phyloP scores from a whole-genome alignment of 2,888 invertebrate genomes.

The Fragum whitleyi region DNA sequence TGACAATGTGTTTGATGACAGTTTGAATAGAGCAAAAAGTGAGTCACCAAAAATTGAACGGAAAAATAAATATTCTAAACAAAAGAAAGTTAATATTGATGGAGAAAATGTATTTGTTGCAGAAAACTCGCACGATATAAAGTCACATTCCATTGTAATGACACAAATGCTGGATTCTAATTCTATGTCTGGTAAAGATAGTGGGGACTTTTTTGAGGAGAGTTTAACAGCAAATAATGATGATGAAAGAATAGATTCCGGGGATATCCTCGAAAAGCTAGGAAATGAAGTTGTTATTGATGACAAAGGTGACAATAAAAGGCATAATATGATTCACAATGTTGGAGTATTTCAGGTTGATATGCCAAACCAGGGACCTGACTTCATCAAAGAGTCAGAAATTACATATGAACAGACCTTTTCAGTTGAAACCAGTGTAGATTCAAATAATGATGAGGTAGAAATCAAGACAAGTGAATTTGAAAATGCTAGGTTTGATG shows the following conservation, averaged over 20 bases:
- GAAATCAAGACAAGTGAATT: neutral
- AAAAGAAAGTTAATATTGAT: slow-evolving; percentile 22
- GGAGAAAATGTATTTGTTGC: slow-evolving; percentile 27
- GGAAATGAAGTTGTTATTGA: slow-evolving; percentile 4
- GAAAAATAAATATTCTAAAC: neutral
- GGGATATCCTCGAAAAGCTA: slow-evolving; percentile 50
- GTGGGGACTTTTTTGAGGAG: slow-evolving; percentile 63
- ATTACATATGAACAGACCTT: neutral
- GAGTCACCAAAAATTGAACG: neutral
- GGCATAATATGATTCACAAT: neutral
- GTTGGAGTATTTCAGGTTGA: slow-evolving; percentile 1
- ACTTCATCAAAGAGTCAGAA: slow-evolving; percentile 19
- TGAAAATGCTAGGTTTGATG: slow-evolving; percentile 60
- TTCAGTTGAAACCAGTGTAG: neutral
- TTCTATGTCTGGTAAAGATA: slow-evolving; percentile 45
- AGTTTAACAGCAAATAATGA: slow-evolving; percentile 2
- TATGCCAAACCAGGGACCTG: neutral
- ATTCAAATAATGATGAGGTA: neutral
- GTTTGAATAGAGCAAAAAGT: neutral
- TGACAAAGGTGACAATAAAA: slow-evolving; percentile 8
- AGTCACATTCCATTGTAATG: neutral
- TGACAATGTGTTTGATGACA: neutral
- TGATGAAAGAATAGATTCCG: slow-evolving; percentile 43
- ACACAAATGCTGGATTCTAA: neutral
- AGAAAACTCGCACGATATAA: slow-evolving; percentile 12